Evolutionary conservation across 2,113 vertebrate species (phyloP).

Genomic region (Pithys albifrons): DNA sequence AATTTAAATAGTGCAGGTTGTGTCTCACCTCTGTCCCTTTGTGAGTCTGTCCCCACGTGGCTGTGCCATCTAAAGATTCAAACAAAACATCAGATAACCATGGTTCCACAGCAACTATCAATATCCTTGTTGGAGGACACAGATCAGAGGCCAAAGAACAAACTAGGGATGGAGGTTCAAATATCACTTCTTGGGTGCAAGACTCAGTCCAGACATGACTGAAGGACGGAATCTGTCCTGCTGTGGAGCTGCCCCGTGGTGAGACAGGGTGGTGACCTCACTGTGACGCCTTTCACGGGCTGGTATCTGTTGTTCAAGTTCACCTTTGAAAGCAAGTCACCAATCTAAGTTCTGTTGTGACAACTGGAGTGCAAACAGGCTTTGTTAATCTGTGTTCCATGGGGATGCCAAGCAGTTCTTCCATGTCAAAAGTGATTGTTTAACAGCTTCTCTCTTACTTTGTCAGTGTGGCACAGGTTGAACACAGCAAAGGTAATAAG

Average conservation of each 20-base stretch:
- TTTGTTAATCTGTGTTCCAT: neutral
- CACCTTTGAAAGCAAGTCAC: constrained; percentile 37
- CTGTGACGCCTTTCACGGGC: neutral
- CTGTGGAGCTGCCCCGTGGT: neutral
- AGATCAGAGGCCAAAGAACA: constrained; percentile 1
- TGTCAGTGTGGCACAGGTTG: neutral
- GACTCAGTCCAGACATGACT: neutral
- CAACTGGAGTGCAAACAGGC: neutral
- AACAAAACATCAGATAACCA: neutral
- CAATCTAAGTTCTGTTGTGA: constrained; percentile 17
- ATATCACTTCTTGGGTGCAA: neutral
- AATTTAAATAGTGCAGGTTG: neutral
- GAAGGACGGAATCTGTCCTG: neutral
- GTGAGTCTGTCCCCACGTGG: neutral
- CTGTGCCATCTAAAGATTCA: neutral
- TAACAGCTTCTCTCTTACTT: neutral
- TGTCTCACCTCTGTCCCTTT: neutral
- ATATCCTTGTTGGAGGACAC: neutral
- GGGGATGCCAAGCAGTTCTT: neutral
- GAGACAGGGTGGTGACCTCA: neutral
- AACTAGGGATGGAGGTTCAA: neutral
- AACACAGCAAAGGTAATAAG: neutral
- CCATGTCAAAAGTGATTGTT: neutral
- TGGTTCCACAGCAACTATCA: neutral
- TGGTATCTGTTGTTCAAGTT: neutral